These are phyloP conservation scores for Hypena proboscidalis DNA, from an alignment of 2,888 invertebrate species.

Conservation along the genomic window DNA sequence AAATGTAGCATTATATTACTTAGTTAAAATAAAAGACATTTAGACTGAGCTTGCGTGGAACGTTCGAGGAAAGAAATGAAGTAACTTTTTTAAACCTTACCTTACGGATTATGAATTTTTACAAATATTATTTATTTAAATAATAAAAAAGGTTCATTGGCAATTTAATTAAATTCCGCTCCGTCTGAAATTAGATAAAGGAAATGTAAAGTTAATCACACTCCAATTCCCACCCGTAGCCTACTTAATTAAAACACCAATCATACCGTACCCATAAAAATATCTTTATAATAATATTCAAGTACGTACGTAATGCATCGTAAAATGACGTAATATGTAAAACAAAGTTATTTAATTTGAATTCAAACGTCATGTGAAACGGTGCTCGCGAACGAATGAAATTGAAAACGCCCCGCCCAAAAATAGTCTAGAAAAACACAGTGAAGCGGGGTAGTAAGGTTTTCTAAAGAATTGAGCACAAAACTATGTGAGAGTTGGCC, in stretches of 20 bases:
- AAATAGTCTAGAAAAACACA: slow-evolving; percentile 32
- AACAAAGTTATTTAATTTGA: slow-evolving; percentile 19
- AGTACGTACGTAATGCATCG: background rate
- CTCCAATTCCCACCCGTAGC: background rate
- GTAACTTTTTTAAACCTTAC: too few species aligned
- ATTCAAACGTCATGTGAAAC: slow-evolving; percentile 35
- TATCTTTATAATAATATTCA: slow-evolving; percentile 4
- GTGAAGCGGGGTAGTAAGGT: slow-evolving; percentile 13
- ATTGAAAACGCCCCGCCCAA: slow-evolving; percentile 34
- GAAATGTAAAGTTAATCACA: background rate
- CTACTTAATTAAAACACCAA: background rate
- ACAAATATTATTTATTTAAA: too few species aligned
- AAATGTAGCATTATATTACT: slow-evolving; percentile 8
- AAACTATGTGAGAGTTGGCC: slow-evolving; percentile 22
- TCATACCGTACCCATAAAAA: background rate
- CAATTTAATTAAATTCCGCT: slow-evolving; percentile 8
- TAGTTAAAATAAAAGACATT: background rate
- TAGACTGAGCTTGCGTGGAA: background rate
- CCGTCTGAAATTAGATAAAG: slow-evolving; percentile 6
- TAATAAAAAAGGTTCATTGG: slow-evolving; percentile 13
- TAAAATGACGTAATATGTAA: slow-evolving; percentile 10
- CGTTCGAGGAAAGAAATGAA: background rate
- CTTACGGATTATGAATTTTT: too few species aligned
- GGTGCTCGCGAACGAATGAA: slow-evolving; percentile 19
- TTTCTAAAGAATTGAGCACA: slow-evolving; percentile 34